These are phyloP conservation scores for Harpegnathos saltator DNA, from an alignment of 1,140 invertebrate genomes.

Conservation along the genomic window DNA sequence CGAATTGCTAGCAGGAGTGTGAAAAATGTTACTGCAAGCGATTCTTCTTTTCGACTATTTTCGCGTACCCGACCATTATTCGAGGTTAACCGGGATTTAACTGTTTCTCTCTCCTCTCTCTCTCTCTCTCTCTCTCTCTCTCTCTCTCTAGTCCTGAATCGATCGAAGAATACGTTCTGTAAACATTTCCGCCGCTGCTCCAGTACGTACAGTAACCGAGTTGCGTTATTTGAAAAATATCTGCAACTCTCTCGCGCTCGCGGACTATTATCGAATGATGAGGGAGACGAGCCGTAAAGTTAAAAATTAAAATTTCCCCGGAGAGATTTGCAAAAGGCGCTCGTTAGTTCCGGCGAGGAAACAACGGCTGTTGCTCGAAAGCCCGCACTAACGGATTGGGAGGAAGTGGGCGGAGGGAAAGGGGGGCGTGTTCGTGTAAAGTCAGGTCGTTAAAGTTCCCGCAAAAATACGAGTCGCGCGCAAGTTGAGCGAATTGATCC, in stretches of 20 bases:
- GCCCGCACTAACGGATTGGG: not conserved
- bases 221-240: not conserved
- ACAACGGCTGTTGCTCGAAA: constrained; percentile 5
- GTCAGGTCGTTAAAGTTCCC: constrained; percentile 9
- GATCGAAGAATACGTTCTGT: not conserved
- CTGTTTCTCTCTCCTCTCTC: not conserved
- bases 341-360: not conserved
- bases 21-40: too few species aligned
- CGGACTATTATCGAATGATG: not conserved
- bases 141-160: too few species aligned
- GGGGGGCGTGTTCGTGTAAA: constrained; percentile 16
- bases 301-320: constrained; percentile 52
- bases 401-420: too few species aligned
- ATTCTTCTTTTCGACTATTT: too few species aligned
- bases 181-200: not conserved
- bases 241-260: not conserved
- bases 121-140: too few species aligned
- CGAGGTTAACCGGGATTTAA: too few species aligned
- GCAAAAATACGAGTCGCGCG: constrained; percentile 3
- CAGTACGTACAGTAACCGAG: not conserved
- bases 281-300: not conserved
- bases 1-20: too few species aligned
- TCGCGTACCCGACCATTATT: too few species aligned
- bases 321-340: constrained; percentile 46
- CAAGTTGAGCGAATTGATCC: not conserved